Evolutionary conservation across 92 coral and sea anemone genomes (phyloP), one percentile per base, ranked within the genome.

Genomic region (Paragorgia papillata): DNA sequence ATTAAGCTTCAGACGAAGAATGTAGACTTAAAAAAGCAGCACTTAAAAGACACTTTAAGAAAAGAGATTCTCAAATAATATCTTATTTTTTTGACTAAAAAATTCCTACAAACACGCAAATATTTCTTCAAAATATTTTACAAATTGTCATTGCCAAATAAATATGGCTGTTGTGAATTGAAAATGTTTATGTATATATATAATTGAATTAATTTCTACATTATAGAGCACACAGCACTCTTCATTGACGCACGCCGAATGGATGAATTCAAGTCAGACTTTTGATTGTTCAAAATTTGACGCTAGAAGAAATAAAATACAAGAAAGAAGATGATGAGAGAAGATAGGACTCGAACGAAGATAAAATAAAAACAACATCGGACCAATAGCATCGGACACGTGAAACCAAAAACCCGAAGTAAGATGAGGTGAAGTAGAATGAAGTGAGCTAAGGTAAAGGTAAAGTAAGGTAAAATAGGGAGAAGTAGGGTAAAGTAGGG

Each of bases 221-320:
- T 71, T 71, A 71, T 37, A 7, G 64, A 53, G 43, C 78, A 71
- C 15, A 71, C 78, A 3, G 78, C 21, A 20, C 78, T 71, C 27
- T 71, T 71, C 65, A 71, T 53, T 2, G 62, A 34, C 2, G 78
- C 53, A 18, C 78, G 78, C 21, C 78, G 78, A 9, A 32, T 4
- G 13, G 64, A 55, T 9, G 58, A 58, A 8, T 22, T 53, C 10
- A 30, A 50, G 50, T 71, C 78, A 12, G 78, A 41, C 22, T 41
- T 53, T 54, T 54, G 64, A 35, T 37, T 55, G 62, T 57, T 54
- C 48, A 71, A 30, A 30, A 34, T 71, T 29, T 53, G 64, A 32
- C 78, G 78, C 78, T 71, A 49, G n/a, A 60, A 7, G 48, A 32
- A 31, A 7, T n/a, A n/a, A 62, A 30, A 43, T 3, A 62, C 39